Evolutionary conservation across 1,140 invertebrate species (phyloP), one percentile per base, ranked within the genome.

Genomic region (Platyura marginata): DNA sequence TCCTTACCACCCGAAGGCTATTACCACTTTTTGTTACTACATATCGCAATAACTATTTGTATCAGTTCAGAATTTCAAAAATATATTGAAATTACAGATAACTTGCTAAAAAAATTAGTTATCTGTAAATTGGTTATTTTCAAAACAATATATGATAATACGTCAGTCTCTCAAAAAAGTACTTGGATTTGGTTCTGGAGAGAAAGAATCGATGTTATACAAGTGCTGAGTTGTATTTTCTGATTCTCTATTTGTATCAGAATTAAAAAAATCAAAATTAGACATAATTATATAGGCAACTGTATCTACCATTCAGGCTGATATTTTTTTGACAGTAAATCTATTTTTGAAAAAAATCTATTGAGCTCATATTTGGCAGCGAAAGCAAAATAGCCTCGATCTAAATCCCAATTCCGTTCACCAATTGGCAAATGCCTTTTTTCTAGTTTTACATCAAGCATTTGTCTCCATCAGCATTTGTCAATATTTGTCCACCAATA

Each of bases 351-450:
- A 40, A 40, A 11, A 20, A 40, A 40, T 19, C 57, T 47, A 20
- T 40, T 13, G 0, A 59, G 45, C 38, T 59, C 57, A 13, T 51
- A 55, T 11, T 52, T 59, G 5, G 51, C 49, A 4, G 47, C 47
- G 15, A 15, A 1, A 2, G 54, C 23, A 6, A 45, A 48, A 1
- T 47, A 1, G 13, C 54, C 51, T 18, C 40, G 37, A 45, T 60
- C 55, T n/a, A 60, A 22, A 13, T 55, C 49, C 50, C 55, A 54
- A 39, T 51, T 55, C 6, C 53, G 49, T n/a, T n/a, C n/a, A 10
- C 21, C 33, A 10, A 44, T 5, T 47, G 33, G 18, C 35, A 32
- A 10, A 2, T 3, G 19, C 1, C 23, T 35, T 0, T 39, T 25
- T 1, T 16, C 18, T 15, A 34, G 16, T 33, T 21, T 35, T 5